A percentile compares a stretch with the other conserved stretches of the same genome.
Evolutionary conservation across 1,140 invertebrate species (phyloP).

Genomic region (Bradynema listronoti): DNA sequence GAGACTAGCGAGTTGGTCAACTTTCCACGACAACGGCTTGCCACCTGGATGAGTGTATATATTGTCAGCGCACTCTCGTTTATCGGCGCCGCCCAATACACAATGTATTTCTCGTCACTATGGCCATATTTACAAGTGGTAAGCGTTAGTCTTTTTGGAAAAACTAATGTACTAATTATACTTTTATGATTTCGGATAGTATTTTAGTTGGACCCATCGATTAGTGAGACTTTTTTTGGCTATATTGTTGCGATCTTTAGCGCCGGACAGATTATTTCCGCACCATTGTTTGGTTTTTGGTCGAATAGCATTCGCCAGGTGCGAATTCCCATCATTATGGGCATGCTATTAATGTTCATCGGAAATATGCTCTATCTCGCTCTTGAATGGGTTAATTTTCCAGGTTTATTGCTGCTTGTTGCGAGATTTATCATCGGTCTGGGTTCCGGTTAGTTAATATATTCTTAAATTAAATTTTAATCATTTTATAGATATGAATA

Average conservation of each 20-base stretch:
- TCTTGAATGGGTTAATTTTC: conserved; percentile 22
- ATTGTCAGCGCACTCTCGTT: conserved; percentile 34
- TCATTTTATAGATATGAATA: too few species aligned
- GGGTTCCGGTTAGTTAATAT: conserved; percentile 32
- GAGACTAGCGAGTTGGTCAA: too few species aligned
- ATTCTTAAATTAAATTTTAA: too few species aligned
- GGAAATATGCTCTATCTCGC: conserved; percentile 60
- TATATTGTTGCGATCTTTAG: conserved; percentile 60
- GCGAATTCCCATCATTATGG: conserved; percentile 57
- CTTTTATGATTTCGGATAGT: not conserved
- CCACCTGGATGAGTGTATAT: conserved; percentile 39
- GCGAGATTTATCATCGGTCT: conserved; percentile 39
- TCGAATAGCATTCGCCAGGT: not conserved
- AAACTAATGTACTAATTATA: not conserved
- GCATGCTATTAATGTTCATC: conserved; percentile 56
- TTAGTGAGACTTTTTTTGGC: conserved; percentile 58
- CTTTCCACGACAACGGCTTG: conserved; percentile 4
- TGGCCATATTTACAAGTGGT: conserved; percentile 38
- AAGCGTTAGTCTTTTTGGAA: conserved; percentile 11
- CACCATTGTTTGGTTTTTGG: conserved; percentile 59
- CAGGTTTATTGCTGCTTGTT: conserved; percentile 29
- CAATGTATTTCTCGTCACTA: conserved; percentile 35
- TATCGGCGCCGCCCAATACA: conserved; percentile 38
- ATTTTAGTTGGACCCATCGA: conserved; percentile 56
- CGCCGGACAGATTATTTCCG: conserved; percentile 59